Base-by-base conservation (phyloP, 1,140 invertebrate species). In the Papilio helenus region DNA sequence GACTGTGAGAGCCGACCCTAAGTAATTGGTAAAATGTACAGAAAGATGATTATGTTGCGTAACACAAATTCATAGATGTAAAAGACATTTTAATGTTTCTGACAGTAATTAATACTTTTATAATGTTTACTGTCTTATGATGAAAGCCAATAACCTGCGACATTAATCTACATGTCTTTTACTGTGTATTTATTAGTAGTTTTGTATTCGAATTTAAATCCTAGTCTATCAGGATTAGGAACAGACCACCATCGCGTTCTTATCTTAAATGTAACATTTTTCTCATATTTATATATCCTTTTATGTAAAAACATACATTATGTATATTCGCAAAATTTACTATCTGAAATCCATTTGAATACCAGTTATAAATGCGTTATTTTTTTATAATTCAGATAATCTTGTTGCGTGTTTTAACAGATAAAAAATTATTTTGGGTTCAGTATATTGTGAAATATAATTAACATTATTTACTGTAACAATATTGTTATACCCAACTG, bases 271-370 rank as follows among this genome's bases (percentile, higher is more conserved):
- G 61, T 68, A 29, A 68, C 58, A 65, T 61, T 23, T 61, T 68
- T 68, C 26, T 14, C 14, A 29, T 29, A 68, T 68, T 29, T 61
- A 61, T 61, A 4, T 61, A 68, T 29, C 12, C 23, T 29, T 68
- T 68, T 68, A 68, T 68, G 58, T 68, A 29, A 68, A 68, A 68
- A n/a, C 61, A 34, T 68, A 29, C 26, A 68, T 68, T 68, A 68
- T 68, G 61, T 34, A 68, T 29, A 16, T 68, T 68, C 26, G 1
- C 26, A 29, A 68, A 68, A 68, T 68, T 68, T 68, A 68, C 61
- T 61, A 29, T 61, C 23, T 3, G 12, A 68, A 68, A 68, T 68
- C 61, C 61, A 68, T 68, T 68, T 68, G 61, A 29, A 68, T 16
- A 29, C 23, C 26, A 29, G 61, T 68, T 68, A 68, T 68, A 68